Evolutionary conservation across 2,113 vertebrate genomes (phyloP), one percentile per base, ranked within the genome.

Genomic region (Chloropsis hardwickii): DNA sequence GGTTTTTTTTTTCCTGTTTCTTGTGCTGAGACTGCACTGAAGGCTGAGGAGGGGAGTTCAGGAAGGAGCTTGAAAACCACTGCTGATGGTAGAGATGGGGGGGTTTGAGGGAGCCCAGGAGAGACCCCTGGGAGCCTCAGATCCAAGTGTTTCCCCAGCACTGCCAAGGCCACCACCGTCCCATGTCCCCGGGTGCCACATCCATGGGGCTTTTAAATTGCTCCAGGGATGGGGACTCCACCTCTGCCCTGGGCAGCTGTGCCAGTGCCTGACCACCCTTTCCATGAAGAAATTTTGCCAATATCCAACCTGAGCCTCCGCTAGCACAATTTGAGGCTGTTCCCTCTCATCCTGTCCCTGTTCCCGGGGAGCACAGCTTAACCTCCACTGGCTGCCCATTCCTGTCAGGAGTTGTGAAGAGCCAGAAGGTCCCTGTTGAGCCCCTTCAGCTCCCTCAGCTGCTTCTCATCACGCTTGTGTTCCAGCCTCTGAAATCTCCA

Each of bases 311-410:
- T 56, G 10, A 31, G 0, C 25, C 21, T 69, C 3, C 21, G 40
- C 29, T 54, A 29, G 8, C 21, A 1, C 21, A 76, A 0, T 20
- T 1, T n/a, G 61, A 35, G 24, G 39, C 47, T 0, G 0, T 48
- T 90, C 6, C 21, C 8, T 76, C 10, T 54, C 8, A 1, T 69
- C 54, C 62, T 69, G 47, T 69, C 40, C 21, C 20, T 54, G 25
- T 77, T 48, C 31, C 31, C 56, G 77, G 71, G 66, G 17, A 42
- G 31, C 40, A 83, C 5, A 62, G 31, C 18, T 9, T 0, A 3
- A 35, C 21, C 3, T 10, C 8, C 6, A 3, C 27, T 0, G 2
- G 13, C 35, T 76, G 40, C 2, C 18, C n/a, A 29, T 48, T 90
- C 42, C 48, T 70, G 31, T 1, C 79, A 56, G 12, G 70, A 28